Evolutionary conservation across 2,113 vertebrate species (phyloP), one percentile per base, ranked within the genome.

Genomic region (Amazona vittata): DNA sequence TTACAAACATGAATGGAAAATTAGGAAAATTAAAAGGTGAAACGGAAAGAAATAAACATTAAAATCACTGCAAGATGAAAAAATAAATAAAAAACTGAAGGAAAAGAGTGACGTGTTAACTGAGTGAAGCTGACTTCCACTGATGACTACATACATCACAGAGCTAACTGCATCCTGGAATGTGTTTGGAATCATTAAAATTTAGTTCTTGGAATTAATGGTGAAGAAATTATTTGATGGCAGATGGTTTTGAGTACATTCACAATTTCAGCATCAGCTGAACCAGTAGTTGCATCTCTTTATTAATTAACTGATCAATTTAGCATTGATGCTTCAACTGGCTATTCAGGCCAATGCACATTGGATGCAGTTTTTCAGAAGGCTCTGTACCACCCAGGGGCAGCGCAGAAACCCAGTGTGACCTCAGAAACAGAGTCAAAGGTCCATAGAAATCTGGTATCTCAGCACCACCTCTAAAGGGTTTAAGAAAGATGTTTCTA

Each of bases 1-100:
- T 91, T 81, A 83, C 73, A 57, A 91, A 90, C 41, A 91, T 81
- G 83, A 96, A 96, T 95, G 93, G 92, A 94, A 89, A 96, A 92
- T 49, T 12, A 75, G 91, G 92, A 73, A 96, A 97, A 82, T 50
- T 49, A 96, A 91, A 97, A 95, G 13, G 4, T 65, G 86, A 94
- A 35, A 64, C 25, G 86, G 67, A 92, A 93, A 93, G 28, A 96
- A 93, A 84, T 10, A 95, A 52, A 60, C 21, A 85, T 67, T 73
- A 75, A 94, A 93, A 95, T 39, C 63, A 88, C 60, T 50, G 52
- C 77, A 94, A 76, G 63, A 83, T 95, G 60, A 85, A 91, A 95
- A 95, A 79, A 91, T 12, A 13, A 67, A 83, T 35, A 83, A 91
- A 52, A 76, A 91, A 83, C 73, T 33, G 21, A 89, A 91, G n/a